These are phyloP conservation scores for Magallana nippona DNA, from an alignment of 2,888 invertebrate genomes.

Conservation along the genomic window DNA sequence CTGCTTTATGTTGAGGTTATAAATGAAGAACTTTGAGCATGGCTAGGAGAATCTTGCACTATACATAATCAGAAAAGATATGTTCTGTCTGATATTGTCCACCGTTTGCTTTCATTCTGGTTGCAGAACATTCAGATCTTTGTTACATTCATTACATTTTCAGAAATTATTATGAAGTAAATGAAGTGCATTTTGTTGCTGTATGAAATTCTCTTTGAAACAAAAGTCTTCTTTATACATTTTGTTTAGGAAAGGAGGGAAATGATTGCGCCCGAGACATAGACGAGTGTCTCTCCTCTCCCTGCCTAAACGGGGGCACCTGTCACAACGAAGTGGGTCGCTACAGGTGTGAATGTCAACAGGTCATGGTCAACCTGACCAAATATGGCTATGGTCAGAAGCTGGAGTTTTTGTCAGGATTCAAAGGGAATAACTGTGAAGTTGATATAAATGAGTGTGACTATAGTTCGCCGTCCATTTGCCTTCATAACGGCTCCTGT, in stretches of 20 bases:
- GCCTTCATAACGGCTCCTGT: slow-evolving; percentile 67
- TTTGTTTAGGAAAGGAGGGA: slow-evolving; percentile 56
- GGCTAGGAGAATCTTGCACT: background rate
- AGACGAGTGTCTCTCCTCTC: slow-evolving; percentile 64
- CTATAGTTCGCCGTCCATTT: slow-evolving; percentile 56
- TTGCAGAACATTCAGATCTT: no score
- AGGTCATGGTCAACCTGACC: slow-evolving; percentile 43
- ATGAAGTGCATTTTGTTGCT: background rate
- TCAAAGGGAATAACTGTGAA: slow-evolving; percentile 71
- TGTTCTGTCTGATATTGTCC: no score
- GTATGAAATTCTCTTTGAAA: background rate
- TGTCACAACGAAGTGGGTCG: slow-evolving; percentile 54
- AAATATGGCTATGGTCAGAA: slow-evolving; percentile 47
- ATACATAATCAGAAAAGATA: background rate
- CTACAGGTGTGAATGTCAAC: slow-evolving; percentile 57
- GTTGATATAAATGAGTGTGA: slow-evolving; percentile 66
- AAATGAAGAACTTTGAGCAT: no score
- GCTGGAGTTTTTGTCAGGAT: slow-evolving; percentile 65
- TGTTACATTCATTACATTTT: no score
- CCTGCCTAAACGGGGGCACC: slow-evolving; percentile 71
- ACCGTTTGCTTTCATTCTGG: no score
- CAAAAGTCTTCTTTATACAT: background rate
- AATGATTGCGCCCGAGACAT: slow-evolving; percentile 58
- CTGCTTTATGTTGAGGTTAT: no score
- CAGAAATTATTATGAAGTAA: no score